phyloP scores from a whole-genome alignment of 2,113 vertebrate genomes.

The Oenanthe melanoleuca region DNA sequence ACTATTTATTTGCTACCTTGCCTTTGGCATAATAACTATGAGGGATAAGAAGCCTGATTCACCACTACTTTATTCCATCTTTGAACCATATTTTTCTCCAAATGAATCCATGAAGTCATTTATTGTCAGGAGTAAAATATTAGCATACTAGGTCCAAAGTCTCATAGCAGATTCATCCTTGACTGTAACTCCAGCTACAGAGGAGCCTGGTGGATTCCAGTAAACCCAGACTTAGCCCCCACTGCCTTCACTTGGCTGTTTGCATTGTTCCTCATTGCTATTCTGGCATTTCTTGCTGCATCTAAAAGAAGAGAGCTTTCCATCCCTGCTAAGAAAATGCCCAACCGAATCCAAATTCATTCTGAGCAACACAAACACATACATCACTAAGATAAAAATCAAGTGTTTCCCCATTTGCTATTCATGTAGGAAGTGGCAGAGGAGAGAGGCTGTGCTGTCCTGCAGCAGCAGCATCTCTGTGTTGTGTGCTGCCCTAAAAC shows the following conservation, averaged over 20 bases:
- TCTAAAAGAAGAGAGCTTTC: not conserved
- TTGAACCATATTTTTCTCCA: not conserved
- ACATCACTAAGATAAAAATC: not conserved
- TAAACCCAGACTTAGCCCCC: not conserved
- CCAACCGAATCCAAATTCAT: not conserved
- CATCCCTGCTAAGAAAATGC: not conserved
- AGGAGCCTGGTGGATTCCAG: not conserved
- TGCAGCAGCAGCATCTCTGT: not conserved
- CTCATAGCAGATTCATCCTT: not conserved
- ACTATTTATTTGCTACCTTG: conserved; percentile 7
- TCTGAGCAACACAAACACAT: not conserved
- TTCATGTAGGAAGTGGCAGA: not conserved
- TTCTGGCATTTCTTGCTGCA: not conserved
- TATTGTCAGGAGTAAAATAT: not conserved
- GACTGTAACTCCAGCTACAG: not conserved
- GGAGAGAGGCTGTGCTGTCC: not conserved
- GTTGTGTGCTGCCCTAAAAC: not conserved
- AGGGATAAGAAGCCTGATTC: not conserved
- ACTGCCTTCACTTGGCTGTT: not conserved
- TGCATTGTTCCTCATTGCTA: not conserved
- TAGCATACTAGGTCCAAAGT: not conserved
- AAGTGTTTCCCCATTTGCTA: not conserved
- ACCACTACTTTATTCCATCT: not conserved
- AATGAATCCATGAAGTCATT: not conserved
- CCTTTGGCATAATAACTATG: not conserved